Base-by-base conservation (phyloP, 1,140 invertebrate genomes). In the Antheraea pernyi region DNA sequence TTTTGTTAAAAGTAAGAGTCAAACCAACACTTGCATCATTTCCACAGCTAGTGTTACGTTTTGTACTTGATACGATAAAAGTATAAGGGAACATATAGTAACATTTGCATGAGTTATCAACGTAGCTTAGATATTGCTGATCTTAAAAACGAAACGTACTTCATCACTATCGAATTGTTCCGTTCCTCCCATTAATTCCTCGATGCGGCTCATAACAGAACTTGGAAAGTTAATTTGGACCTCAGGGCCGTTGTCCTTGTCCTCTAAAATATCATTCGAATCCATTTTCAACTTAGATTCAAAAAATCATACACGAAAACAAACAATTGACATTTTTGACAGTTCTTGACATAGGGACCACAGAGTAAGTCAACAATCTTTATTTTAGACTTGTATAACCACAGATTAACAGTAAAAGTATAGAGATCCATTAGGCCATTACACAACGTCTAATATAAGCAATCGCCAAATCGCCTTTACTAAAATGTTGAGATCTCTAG, bases 101-200 rank as follows among this genome's bases (percentile, higher is more conserved):
- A 11, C 2, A 8, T 42, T 9, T 11, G 39, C 2, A 42, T 42
- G 0, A 59, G 7, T 59, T 59, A 59, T 30, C 22, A 59, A 6
- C 4, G 16, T 22, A 60, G 10, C 18, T 60, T 7, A 60, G 58
- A 19, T 22, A 61, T 13, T 30, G 19, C 60, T 61, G 9, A 30
- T 22, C 7, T 8, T 30, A 30, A 61, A 61, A 8, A 67, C 7
- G 4, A 30, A 2, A 42, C 81, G 69, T 73, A 91, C 89, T 89
- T 99, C 97, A 4, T 97, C 95, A 74, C 96, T 95, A 87, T 99
- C 98, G 73, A 99, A 94, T 3, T 98, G 97, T 92, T 99, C 98
- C 74, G 96, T 96, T 78, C 96, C 97, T 58, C 97, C 97, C 61
- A 98, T 93, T 46, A 98, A 95, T 96, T 98, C 85, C 76, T 93